phyloP scores from a whole-genome alignment of 2,888 invertebrate species.

The Phengaris arion region DNA sequence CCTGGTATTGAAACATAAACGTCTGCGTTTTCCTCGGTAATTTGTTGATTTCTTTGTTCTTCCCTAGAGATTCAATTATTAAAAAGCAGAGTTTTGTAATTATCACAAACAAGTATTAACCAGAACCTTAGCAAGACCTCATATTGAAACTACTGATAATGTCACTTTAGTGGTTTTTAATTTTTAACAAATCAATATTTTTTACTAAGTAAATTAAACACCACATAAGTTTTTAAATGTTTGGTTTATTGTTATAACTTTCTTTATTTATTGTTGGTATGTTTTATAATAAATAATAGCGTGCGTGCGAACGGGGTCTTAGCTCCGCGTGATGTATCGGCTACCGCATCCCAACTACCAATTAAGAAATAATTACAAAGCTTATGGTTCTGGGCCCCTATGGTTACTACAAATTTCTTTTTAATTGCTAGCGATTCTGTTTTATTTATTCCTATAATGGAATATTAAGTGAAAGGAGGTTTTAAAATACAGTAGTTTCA shows the following conservation, averaged over 20 bases:
- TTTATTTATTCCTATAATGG: constrained; percentile 15
- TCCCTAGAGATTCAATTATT: not conserved
- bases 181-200: not conserved
- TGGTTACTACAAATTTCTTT: constrained; percentile 24
- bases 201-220: too few species aligned
- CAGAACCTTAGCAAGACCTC: not conserved
- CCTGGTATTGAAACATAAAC: constrained; percentile 18
- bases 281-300: constrained; percentile 28
- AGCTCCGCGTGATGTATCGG: constrained; percentile 63
- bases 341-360: constrained; percentile 64
- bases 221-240: not conserved
- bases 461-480: constrained; percentile 19
- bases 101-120: not conserved
- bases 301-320: constrained; percentile 21
- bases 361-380: constrained; percentile 73
- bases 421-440: constrained; percentile 18
- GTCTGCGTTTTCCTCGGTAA: not conserved
- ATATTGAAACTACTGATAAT: not conserved
- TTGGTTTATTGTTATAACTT: not conserved
- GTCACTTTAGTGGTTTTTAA: too few species aligned
- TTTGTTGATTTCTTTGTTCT: not conserved
- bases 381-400: constrained; percentile 45
- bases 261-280: constrained; percentile 25
- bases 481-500: not conserved
- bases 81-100: not conserved